phyloP scores from a whole-genome alignment of 1,140 invertebrate species.

The Listronotus oregonensis region DNA sequence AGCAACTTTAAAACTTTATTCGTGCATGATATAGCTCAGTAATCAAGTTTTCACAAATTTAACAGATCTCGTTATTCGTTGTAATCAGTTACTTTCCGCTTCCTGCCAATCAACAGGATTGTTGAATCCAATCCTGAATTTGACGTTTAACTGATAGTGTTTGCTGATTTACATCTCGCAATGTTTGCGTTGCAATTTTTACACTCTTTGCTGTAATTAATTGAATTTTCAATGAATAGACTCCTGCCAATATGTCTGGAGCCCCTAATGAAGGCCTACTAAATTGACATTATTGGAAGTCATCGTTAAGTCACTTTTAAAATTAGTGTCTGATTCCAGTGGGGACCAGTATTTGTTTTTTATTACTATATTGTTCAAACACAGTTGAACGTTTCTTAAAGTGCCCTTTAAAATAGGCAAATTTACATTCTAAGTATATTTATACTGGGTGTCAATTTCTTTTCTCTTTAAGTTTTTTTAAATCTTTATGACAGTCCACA shows the following conservation, averaged over 20 bases:
- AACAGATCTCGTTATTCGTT: neutral
- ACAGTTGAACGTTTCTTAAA: no score
- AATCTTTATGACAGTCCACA: no score
- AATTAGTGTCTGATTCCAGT: no score
- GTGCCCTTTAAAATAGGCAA: no score
- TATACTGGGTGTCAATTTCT: no score
- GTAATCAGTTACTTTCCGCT: slow-evolving; percentile 3
- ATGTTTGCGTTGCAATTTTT: slow-evolving; percentile 6
- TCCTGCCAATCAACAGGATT: slow-evolving; percentile 1
- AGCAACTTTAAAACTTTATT: no score
- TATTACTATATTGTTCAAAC: no score
- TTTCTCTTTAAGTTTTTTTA: no score
- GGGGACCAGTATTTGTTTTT: no score
- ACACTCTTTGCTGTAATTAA: slow-evolving; percentile 7
- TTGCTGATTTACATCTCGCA: neutral
- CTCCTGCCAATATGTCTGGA: neutral
- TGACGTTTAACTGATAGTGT: neutral
- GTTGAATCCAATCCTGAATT: slow-evolving; percentile 3
- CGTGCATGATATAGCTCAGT: neutral
- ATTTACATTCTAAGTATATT: no score
- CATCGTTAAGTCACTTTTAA: no score
- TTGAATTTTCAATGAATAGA: slow-evolving; percentile 7
- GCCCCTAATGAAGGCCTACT: no score
- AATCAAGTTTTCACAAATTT: neutral
- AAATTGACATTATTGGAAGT: neutral